These are phyloP conservation scores for Heliconius ethilla DNA, from an alignment of 2,888 invertebrate genomes.

Conservation along the genomic window DNA sequence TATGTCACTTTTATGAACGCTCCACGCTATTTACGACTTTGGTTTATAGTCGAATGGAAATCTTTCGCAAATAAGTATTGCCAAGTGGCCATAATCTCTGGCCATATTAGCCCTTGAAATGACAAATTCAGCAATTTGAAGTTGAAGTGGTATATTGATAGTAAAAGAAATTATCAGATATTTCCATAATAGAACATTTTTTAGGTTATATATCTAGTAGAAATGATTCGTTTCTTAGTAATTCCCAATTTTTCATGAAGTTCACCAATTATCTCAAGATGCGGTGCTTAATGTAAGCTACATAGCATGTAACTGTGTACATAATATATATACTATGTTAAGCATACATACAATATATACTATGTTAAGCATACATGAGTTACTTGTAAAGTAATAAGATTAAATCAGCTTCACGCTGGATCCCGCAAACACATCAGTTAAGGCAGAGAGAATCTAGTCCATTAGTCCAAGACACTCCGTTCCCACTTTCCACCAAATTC, in stretches of 20 bases:
- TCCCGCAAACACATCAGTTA: not conserved
- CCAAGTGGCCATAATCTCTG: constrained; percentile 19
- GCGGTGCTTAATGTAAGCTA: not conserved
- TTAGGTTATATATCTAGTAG: not conserved
- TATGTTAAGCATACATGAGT: too few relatives aligned
- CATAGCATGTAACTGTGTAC: not conserved
- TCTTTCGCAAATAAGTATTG: constrained; percentile 42
- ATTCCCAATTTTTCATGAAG: not conserved
- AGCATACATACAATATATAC: too few relatives aligned
- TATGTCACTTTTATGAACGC: constrained; percentile 75
- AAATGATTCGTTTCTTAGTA: not conserved
- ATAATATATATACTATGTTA: too few relatives aligned
- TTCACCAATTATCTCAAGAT: not conserved
- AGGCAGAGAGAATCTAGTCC: not conserved
- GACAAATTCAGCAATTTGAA: not conserved
- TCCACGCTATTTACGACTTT: constrained; percentile 52
- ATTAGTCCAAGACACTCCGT: not conserved
- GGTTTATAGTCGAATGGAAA: constrained; percentile 67
- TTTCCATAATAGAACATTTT: too few relatives aligned
- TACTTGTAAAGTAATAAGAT: too few relatives aligned
- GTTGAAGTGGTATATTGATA: not conserved
- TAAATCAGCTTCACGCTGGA: not conserved
- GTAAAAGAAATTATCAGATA: not conserved
- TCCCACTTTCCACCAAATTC: not conserved
- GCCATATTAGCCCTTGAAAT: constrained; percentile 7